These are phyloP conservation scores for Hirtodrosophila cameraria DNA, from an alignment of 2,888 invertebrate genomes.

Conservation along the genomic window DNA sequence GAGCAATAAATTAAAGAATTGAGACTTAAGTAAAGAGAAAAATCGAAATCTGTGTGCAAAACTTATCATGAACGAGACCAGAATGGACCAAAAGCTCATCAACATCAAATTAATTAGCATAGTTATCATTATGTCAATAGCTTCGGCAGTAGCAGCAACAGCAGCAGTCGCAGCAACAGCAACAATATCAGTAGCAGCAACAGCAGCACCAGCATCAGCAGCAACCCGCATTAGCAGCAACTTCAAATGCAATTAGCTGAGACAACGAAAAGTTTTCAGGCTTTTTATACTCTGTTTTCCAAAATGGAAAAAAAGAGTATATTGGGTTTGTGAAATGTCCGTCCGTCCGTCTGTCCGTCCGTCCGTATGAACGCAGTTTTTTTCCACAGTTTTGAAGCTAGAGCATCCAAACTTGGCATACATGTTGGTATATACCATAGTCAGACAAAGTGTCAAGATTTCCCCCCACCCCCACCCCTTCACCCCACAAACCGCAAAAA, in stretches of 20 bases:
- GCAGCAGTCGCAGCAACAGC: conserved; percentile 5
- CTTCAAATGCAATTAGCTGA: conserved; percentile 65
- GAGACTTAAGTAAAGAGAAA: conserved; percentile 2
- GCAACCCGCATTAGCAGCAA: conserved; percentile 36
- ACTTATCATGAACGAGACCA: neutral
- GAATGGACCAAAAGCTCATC: conserved; percentile 40
- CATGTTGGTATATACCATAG: no score
- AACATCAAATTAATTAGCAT: conserved; percentile 50
- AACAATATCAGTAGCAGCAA: no score
- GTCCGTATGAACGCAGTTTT: no score
- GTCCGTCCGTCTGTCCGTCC: no score
- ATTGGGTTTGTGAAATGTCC: neutral
- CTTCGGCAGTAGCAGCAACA: conserved; percentile 3
- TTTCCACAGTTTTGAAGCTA: no score
- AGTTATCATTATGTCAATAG: conserved; percentile 36
- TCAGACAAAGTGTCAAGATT: no score
- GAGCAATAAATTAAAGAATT: neutral
- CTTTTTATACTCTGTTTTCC: neutral
- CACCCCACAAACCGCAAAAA: no score
- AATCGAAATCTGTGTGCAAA: conserved; percentile 1
- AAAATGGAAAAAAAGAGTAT: neutral
- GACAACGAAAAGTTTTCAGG: conserved; percentile 45
- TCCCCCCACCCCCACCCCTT: no score
- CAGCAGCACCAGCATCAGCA: conserved; percentile 2
- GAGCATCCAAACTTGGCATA: no score